Base-by-base conservation (phyloP, 2,113 vertebrate species). In the Passer montanus region DNA sequence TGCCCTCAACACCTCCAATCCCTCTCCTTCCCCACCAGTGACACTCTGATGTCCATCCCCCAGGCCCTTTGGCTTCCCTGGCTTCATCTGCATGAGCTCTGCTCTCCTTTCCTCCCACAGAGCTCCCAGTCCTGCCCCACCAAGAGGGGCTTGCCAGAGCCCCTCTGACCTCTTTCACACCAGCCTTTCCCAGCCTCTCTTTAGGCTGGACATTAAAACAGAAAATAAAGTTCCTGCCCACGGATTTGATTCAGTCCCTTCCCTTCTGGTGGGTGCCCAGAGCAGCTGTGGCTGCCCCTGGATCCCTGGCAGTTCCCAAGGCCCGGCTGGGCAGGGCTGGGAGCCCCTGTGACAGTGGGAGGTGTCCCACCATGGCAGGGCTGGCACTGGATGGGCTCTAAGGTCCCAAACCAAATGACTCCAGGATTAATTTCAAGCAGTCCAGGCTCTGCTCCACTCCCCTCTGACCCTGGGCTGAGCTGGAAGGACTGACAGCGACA, bases 381-480 rank as follows among this genome's bases (percentile, higher is more conserved):
- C 17, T 55, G 70, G 41, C 1, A 43, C 20, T 68, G 63, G 35
- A 14, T 77, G 63, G 0, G 22, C 4, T 63, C 23, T 49, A 2
- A 70, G 43, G 43, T 70, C 56, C 63, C 87, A 70, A 43, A 37
- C 15, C 28, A 35, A 23, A 28, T 20, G 6, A 56, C 2, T 69
- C 31, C 49, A 37, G 3, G 31, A 28, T 43, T 23, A 64, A 68
- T 56, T 37, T 66, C 64, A 90, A 68, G 60, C 58, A 74, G 22
- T 19, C 76, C 17, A 1, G 13, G 52, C 52, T 60, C 76, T 88
- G 60, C 68, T 77, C 27, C 24, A 2, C 12, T 52, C 26, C 13
- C 2, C 31, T 46, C 28, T 0, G 0, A n/a, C 27, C 16, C 44
- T 1, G 3, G 3, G 31, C 72, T 60, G 44, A 12, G 53, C 67